phyloP scores from a whole-genome alignment of 2,113 vertebrate genomes.

The Malurus cyaneus region DNA sequence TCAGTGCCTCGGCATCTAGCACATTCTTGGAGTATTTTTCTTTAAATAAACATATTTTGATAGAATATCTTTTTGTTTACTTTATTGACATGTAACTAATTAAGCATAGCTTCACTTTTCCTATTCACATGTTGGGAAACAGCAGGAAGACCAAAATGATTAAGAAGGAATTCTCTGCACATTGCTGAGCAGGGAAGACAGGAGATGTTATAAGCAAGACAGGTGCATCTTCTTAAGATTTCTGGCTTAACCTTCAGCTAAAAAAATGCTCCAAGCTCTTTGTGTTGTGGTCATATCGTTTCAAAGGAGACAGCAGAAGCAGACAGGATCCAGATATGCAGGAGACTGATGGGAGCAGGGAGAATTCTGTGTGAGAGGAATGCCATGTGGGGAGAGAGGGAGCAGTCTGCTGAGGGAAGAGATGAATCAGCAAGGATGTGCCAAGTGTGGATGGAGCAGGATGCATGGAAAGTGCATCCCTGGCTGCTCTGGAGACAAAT shows the following conservation, averaged over 20 bases:
- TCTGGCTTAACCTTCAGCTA: not conserved
- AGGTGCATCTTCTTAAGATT: not conserved
- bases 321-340: not conserved
- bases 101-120: not conserved
- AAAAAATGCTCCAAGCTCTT: not conserved
- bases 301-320: not conserved
- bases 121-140: accelerated
- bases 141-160: not conserved
- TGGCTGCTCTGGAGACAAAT: not conserved
- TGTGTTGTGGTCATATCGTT: not conserved
- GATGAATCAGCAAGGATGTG: not conserved
- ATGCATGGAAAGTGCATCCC: not conserved
- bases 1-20: not conserved
- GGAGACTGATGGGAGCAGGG: not conserved
- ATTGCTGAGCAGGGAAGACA: not conserved
- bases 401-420: not conserved
- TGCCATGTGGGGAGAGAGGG: not conserved
- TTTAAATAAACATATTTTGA: not conserved
- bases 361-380: not conserved
- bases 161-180: not conserved
- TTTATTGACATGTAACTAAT: not conserved
- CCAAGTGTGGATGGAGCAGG: not conserved
- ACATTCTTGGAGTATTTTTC: not conserved
- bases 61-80: not conserved
- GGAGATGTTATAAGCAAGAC: not conserved